A percentile compares a stretch with the other conserved stretches of the same genome.
Evolutionary conservation across 1,140 invertebrate species (phyloP).

Genomic region (Trichonephila inaurata): DNA sequence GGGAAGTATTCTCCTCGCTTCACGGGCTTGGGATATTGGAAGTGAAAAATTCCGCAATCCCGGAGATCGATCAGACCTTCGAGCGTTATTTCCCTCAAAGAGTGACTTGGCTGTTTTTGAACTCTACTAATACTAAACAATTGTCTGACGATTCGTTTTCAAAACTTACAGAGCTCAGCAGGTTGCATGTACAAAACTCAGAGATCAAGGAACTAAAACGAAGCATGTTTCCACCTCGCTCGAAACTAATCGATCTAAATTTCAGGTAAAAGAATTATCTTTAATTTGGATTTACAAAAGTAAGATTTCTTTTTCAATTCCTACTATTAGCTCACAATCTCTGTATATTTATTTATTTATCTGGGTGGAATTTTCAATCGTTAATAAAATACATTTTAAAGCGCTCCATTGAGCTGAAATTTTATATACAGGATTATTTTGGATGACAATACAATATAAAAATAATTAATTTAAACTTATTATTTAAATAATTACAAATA

Average conservation of each 20-base stretch:
- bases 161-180: not conserved
- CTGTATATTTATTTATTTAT: too few species aligned
- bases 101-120: not conserved
- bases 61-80: not conserved
- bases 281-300: not conserved
- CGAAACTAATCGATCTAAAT: not conserved
- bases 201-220: too few species aligned
- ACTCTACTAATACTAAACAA: not conserved
- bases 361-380: too few species aligned
- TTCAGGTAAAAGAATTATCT: conserved; percentile 36
- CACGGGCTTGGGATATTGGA: not conserved
- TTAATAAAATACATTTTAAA: too few species aligned
- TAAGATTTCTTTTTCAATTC: too few species aligned
- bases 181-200: not conserved
- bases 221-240: conserved; percentile 1
- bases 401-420: too few species aligned
- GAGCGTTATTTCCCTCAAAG: not conserved
- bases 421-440: too few species aligned
- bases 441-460: too few species aligned
- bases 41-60: not conserved
- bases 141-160: not conserved
- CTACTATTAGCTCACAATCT: too few species aligned
- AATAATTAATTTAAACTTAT: too few species aligned
- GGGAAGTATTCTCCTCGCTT: conserved; percentile 15
- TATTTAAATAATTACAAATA: too few species aligned